These are phyloP conservation scores for Haplotaxodon microlepis DNA, from an alignment of 2,113 vertebrate species.

Conservation along the genomic window DNA sequence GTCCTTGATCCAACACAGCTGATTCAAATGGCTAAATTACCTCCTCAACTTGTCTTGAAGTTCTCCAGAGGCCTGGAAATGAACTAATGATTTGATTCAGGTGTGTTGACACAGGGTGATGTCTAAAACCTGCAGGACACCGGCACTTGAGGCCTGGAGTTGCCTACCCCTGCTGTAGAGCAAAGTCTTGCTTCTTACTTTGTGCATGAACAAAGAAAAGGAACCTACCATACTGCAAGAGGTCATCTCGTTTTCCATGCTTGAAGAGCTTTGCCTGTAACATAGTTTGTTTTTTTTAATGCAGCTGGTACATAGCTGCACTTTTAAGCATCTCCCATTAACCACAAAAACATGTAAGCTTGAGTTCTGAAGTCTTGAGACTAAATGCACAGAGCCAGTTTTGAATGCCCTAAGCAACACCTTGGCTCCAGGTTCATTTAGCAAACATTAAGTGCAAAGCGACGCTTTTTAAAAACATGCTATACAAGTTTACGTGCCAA, in stretches of 20 bases:
- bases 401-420: slow-evolving; percentile 32
- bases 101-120: not conserved
- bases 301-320: not conserved
- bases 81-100: not conserved
- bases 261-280: slow-evolving; percentile 91
- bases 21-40: not conserved
- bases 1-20: not conserved
- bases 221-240: slow-evolving; percentile 85
- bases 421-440: not conserved
- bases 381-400: slow-evolving; percentile 39
- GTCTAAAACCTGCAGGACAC: not conserved
- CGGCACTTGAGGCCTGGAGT: not conserved
- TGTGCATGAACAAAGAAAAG: not conserved
- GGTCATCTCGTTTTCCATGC: slow-evolving; percentile 91
- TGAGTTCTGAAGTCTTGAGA: slow-evolving; percentile 2
- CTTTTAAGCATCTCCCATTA: not conserved
- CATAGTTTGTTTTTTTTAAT: not conserved
- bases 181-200: not conserved
- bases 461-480: slow-evolving; percentile 17
- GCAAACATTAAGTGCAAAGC: not conserved
- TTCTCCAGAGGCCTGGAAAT: not conserved
- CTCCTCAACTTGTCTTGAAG: not conserved
- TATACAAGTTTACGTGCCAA: slow-evolving; percentile 3
- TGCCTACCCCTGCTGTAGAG: not conserved
- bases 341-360: not conserved